Evolutionary conservation across 2,797 vertebrate genomes (phyloP).

Genomic region (Rhinoraja longicauda): DNA sequence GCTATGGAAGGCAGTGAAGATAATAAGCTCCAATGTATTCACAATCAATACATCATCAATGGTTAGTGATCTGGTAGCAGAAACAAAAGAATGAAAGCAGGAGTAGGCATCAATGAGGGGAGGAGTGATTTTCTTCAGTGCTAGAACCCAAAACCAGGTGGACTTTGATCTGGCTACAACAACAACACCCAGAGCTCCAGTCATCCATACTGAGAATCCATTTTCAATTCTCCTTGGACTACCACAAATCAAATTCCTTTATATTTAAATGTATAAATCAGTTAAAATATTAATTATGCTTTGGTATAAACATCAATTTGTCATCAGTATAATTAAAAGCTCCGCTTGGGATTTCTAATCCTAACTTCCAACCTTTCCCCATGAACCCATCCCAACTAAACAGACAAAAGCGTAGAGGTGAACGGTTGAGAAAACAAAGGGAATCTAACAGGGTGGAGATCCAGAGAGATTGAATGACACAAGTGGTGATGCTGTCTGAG

Average conservation of each 20-base stretch:
- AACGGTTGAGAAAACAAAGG: too few relatives aligned
- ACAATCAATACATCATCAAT: neutral
- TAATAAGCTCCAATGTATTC: neutral
- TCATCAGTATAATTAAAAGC: neutral
- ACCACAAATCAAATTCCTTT: neutral
- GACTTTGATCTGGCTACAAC: neutral
- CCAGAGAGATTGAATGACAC: too few relatives aligned
- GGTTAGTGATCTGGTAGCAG: neutral
- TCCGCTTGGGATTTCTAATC: neutral
- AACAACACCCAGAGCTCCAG: neutral
- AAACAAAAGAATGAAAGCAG: too few relatives aligned
- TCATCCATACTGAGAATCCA: neutral
- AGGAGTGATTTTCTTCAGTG: neutral
- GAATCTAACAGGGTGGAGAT: too few relatives aligned
- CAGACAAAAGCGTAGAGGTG: too few relatives aligned
- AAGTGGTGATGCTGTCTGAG: too few relatives aligned
- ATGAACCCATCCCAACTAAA: too few relatives aligned
- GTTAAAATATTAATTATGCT: neutral
- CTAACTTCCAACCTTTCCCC: too few relatives aligned
- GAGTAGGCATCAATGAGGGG: too few relatives aligned
- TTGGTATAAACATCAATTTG: neutral
- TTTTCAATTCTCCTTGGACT: neutral
- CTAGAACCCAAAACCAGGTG: neutral
- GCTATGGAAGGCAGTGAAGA: neutral
- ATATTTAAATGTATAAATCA: neutral